Evolutionary conservation across 2,113 vertebrate species (phyloP).

Genomic region (Seriola quinqueradiata): DNA sequence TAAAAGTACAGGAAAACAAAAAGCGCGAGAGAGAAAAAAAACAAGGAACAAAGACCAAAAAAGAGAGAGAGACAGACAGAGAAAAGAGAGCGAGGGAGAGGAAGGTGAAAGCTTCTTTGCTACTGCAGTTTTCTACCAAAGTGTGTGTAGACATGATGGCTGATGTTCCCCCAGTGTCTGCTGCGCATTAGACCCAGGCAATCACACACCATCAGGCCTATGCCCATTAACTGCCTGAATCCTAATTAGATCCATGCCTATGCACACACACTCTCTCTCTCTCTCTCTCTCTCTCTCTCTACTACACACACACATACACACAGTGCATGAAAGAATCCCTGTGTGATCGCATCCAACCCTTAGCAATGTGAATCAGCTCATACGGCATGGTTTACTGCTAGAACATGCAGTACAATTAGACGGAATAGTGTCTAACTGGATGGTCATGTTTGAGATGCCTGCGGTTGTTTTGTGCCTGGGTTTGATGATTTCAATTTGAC

Average conservation of each 20-base stretch:
- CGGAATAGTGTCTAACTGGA: not conserved
- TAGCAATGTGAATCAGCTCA: constrained; percentile 18
- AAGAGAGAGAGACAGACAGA: not conserved
- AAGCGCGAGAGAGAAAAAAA: not conserved
- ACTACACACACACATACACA: not conserved
- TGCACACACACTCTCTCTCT: not conserved
- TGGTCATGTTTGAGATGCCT: not conserved
- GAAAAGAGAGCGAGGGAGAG: not conserved
- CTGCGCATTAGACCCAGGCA: constrained; percentile 56
- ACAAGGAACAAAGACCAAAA: not conserved
- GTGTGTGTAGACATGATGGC: constrained; percentile 37
- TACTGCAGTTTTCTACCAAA: not conserved
- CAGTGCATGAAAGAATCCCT: constrained; percentile 9
- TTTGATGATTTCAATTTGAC: constrained; percentile 8
- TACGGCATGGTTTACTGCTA: constrained; percentile 25
- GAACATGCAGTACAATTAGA: not conserved
- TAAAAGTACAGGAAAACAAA: constrained; percentile 3
- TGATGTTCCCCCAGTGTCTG: constrained; percentile 40
- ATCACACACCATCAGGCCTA: constrained; percentile 56
- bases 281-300: not conserved
- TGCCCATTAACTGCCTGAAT: constrained; percentile 54
- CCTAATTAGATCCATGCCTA: constrained; percentile 49
- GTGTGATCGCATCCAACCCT: constrained; percentile 16
- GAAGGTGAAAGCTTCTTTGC: not conserved
- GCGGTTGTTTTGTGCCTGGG: not conserved